phyloP scores from a whole-genome alignment of 2,888 invertebrate genomes.

The Tiliacea citrago region DNA sequence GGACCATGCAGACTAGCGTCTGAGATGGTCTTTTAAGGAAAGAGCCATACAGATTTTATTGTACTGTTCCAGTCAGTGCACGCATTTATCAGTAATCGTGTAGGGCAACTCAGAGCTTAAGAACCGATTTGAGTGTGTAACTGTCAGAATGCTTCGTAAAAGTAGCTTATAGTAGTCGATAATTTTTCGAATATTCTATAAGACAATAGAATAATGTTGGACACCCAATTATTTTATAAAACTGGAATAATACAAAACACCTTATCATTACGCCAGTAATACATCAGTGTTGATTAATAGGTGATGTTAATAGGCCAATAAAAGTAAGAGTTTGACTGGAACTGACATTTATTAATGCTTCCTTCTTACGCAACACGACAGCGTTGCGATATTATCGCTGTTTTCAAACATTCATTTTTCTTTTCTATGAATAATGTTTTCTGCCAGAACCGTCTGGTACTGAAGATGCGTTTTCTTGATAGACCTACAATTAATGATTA shows the following conservation, averaged over 20 bases:
- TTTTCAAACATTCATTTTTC: slow-evolving; percentile 44
- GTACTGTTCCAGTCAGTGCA: too few species aligned
- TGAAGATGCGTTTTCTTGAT: slow-evolving; percentile 14
- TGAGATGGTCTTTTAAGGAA: too few species aligned
- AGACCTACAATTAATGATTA: slow-evolving; percentile 15
- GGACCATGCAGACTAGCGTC: too few species aligned
- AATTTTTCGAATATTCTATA: not conserved
- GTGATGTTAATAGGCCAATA: slow-evolving; percentile 56
- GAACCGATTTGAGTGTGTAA: not conserved
- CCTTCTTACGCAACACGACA: slow-evolving; percentile 52
- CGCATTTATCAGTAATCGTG: too few species aligned
- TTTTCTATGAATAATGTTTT: slow-evolving; percentile 35
- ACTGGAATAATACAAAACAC: slow-evolving; percentile 24
- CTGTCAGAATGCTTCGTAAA: not conserved
- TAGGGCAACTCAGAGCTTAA: too few species aligned
- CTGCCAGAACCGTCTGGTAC: slow-evolving; percentile 11
- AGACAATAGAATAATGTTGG: not conserved
- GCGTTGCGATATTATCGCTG: slow-evolving; percentile 49
- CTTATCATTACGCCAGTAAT: slow-evolving; percentile 45
- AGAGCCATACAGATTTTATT: too few species aligned
- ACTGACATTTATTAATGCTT: slow-evolving; percentile 57
- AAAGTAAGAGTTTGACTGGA: slow-evolving; percentile 54
- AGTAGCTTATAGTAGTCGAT: too few species aligned
- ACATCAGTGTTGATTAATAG: slow-evolving; percentile 53
- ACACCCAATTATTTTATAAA: slow-evolving; percentile 14